Evolutionary conservation across 1,140 invertebrate genomes (phyloP), one percentile per base, ranked within the genome.

Genomic region (Ctenoplectra terminalis): DNA sequence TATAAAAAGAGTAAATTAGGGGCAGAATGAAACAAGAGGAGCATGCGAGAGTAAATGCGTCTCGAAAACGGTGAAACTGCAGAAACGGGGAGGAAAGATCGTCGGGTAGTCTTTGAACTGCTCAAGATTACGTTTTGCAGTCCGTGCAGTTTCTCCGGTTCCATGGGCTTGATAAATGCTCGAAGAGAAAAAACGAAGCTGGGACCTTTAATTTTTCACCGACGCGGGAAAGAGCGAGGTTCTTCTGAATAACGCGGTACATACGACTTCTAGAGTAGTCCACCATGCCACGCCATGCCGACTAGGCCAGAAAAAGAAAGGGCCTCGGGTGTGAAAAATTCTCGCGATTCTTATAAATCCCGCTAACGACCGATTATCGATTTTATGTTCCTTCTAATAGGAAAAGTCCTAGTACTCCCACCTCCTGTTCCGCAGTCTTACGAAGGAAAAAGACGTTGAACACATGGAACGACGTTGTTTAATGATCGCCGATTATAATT

Each of bases 41-140:
- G n/a, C n/a, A n/a, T n/a, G n/a, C n/a, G 40, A 60, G 31, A 58
- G 23, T 17, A 31, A 40, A 31, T n/a, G 23, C 26, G 40, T 23
- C 72, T 37, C 56, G 81, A 76, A 77, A 87, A 81, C 31, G 72
- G 76, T 77, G 83, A 87, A 80, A 76, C 66, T 86, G 76, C 46
- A 84, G 64, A 85, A 80, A 88, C 70, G 54, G 43, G 52, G 67
- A 37, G 64, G 60, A 71, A 66, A 72, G 88, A 84, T 84, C 70
- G 81, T 78, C 75, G n/a, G 88, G 85, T 87, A 87, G 89, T 89
- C 88, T 90, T 91, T 87, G 90, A 90, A 90, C 88, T 87, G 89
- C 85, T 90, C 87, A 90, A 90, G 90, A 91, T 91, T 91, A 91
- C 87, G 77, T 91, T 91, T 78, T 90, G 90, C 90, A 89, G 89